Percentiles rank a stretch among this genome's conserved stretches.
Conservation (phyloP, 2,888 invertebrate genomes). For the Apodemia zela region DNA sequence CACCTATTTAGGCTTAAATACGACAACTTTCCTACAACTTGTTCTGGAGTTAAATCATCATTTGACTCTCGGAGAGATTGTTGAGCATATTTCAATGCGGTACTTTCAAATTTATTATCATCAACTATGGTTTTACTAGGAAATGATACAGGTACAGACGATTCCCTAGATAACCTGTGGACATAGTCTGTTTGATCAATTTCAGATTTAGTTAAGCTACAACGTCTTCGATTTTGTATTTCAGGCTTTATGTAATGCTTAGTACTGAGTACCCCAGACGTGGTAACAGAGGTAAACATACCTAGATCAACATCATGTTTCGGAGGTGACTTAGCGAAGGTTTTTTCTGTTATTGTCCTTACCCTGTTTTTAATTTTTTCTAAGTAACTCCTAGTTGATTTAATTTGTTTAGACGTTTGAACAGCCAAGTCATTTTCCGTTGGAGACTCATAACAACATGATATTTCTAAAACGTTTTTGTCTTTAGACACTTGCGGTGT, state of each 20-base stretch:
- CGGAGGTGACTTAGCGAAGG: slow-evolving; percentile 75
- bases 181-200: slow-evolving; percentile 84
- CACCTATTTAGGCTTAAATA: slow-evolving; percentile 71
- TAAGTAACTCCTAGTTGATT: slow-evolving; percentile 78
- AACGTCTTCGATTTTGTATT: slow-evolving; percentile 60
- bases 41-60: slow-evolving; percentile 53
- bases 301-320: slow-evolving; percentile 76
- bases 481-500: slow-evolving; percentile 66
- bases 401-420: slow-evolving; percentile 72
- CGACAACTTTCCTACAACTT: slow-evolving; percentile 64
- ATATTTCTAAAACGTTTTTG: slow-evolving; percentile 82
- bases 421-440: slow-evolving; percentile 67
- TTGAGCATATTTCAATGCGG: slow-evolving; percentile 61
- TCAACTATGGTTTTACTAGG: slow-evolving; percentile 52
- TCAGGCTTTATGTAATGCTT: slow-evolving; percentile 58
- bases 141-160: slow-evolving; percentile 66
- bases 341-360: slow-evolving; percentile 76
- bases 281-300: slow-evolving; percentile 86
- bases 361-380: slow-evolving; percentile 83
- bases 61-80: slow-evolving; percentile 55
- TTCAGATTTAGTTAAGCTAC: slow-evolving; percentile 85
- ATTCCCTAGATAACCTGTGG: slow-evolving; percentile 63
- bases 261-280: slow-evolving; percentile 84
- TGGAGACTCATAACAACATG: slow-evolving; percentile 81
- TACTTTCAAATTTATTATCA: slow-evolving; percentile 63